Conservation (phyloP, 2,797 vertebrate species). For the Pantherophis vulpinus region DNA sequence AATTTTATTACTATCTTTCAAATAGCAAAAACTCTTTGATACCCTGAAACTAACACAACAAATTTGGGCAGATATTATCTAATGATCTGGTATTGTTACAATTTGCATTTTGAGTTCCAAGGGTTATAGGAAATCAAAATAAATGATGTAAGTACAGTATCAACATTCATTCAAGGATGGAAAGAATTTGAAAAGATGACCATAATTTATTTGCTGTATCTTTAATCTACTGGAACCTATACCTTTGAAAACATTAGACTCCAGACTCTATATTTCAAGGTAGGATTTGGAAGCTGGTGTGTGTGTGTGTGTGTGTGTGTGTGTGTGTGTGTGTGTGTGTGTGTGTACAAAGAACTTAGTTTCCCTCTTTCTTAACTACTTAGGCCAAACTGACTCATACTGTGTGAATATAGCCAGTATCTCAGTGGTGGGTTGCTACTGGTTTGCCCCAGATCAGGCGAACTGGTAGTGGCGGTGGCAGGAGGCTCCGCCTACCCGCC, state of each 20-base stretch:
- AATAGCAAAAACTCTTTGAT: constrained; percentile 17
- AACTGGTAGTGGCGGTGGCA: too few relatives aligned
- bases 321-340: background rate
- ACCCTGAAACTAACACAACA: background rate
- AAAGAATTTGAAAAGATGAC: background rate
- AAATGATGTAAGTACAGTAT: background rate
- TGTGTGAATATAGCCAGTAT: background rate
- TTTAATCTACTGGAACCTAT: constrained; percentile 10
- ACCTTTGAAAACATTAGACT: background rate
- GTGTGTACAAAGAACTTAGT: background rate
- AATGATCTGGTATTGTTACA: background rate
- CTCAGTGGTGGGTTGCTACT: too few relatives aligned
- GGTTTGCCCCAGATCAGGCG: too few relatives aligned
- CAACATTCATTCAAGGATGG: background rate
- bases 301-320: background rate
- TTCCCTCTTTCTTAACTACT: background rate
- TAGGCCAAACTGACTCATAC: background rate
- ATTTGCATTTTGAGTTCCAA: constrained; percentile 23
- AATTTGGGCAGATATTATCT: background rate
- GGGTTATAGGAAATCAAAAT: background rate
- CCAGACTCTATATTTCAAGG: background rate
- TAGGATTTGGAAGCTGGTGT: background rate
- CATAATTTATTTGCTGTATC: background rate
- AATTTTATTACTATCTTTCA: constrained; percentile 33
- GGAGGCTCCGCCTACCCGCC: too few relatives aligned